Percentiles rank a stretch among this genome's conserved stretches.
These are phyloP conservation scores for Leptinotarsa undecemlineata DNA, from an alignment of 1,140 invertebrate species.

Conservation along the genomic window DNA sequence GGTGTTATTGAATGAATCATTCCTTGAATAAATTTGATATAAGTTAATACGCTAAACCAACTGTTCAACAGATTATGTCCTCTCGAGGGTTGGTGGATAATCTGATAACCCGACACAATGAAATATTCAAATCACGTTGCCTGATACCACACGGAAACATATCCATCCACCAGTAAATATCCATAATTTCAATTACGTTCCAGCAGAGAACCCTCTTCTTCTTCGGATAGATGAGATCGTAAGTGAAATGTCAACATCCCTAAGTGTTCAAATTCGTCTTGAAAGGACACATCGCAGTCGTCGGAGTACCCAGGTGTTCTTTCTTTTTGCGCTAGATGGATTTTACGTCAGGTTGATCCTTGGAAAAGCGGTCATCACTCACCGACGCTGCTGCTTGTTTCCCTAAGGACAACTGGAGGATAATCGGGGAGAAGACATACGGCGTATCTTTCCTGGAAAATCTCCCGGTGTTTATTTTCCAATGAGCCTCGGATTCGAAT, in stretches of 20 bases:
- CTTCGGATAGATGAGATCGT: slow-evolving; percentile 10
- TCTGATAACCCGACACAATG: too few relatives aligned
- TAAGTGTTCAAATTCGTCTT: slow-evolving; percentile 19
- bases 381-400: slow-evolving; percentile 7
- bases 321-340: slow-evolving; percentile 1
- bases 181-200: too few relatives aligned
- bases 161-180: too few relatives aligned
- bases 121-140: too few relatives aligned
- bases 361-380: slow-evolving; percentile 22
- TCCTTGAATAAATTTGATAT: too few relatives aligned
- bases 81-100: too few relatives aligned
- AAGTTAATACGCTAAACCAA: too few relatives aligned
- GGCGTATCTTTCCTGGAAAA: neutral
- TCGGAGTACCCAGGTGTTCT: slow-evolving; percentile 14
- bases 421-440: slow-evolving; percentile 10
- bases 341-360: slow-evolving; percentile 19
- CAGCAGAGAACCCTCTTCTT: neutral
- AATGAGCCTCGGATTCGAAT: too few relatives aligned
- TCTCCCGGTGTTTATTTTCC: too few relatives aligned
- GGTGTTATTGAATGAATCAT: too few relatives aligned
- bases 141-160: too few relatives aligned
- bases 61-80: too few relatives aligned
- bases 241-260: slow-evolving; percentile 21
- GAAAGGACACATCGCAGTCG: slow-evolving; percentile 10
- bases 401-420: slow-evolving; percentile 3